Evolutionary conservation across 2,888 invertebrate species (phyloP), one percentile per base, ranked within the genome.

Genomic region (Lycia hirtaria): DNA sequence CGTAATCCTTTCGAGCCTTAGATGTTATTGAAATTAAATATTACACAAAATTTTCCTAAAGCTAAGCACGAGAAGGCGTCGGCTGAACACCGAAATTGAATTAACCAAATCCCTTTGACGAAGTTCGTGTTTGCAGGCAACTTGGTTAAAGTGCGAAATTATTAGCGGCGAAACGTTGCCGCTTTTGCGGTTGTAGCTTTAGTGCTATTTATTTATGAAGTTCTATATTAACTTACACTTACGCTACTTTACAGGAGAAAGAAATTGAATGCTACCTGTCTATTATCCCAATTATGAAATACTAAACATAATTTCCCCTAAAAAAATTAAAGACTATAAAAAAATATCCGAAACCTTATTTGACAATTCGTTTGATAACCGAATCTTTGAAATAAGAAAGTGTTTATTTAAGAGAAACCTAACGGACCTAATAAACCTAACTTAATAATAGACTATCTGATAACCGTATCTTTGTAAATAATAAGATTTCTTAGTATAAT

Each of bases 81-180:
- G 77, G 74, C 69, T 75, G 81, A 83, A 84, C 83, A 83, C 77
- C 73, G 78, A 81, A 84, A 85, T 83, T 83, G 79, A 85, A 85
- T 85, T 85, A 85, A 78, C 80, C 75, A 78, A 81, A 81, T 82
- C 83, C 81, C 81, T 84, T 84, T 84, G 83, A 84, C 78, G 76
- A 82, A 85, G 76, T 86, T 85, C 69, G 72, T 82, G 81, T 85
- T 85, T 83, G 80, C 72, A 63, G 66, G 76, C 76, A 79, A 78
- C 80, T 80, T 62, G 72, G 78, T 73, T 81, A 73, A 77, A 77
- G 76, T 78, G 78, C 62, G 73, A 78, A 84, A 79, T 85, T 83
- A 82, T 83, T 81, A 82, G 71, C 73, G 71, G 72, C 71, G 60
- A 69, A 70, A 71, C 68, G 72, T 67, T 65, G 66, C 53, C 66